Base-by-base conservation (phyloP, 2,888 invertebrate genomes). In the Machimus rusticus region DNA sequence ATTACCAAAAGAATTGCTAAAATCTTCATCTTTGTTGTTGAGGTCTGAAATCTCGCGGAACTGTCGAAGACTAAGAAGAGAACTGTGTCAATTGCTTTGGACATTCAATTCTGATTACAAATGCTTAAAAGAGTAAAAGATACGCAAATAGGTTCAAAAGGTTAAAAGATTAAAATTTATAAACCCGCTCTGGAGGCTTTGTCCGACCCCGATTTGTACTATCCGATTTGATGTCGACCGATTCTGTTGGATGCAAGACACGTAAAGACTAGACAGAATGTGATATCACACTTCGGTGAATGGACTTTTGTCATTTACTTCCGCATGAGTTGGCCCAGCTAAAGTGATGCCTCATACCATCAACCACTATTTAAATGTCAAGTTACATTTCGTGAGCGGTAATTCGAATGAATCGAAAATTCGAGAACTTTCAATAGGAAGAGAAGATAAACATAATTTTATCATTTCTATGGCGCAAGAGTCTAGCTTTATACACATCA, bases 81-180 rank as follows among this genome's bases (percentile, higher is more conserved):
- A 43, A 78, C 43, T 43, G 78, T 78, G 78, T 78, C 79, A 79
- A 79, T 51, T 51, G 55, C 78, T 78, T 78, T 46, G 78, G 43
- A 78, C 78, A 78, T 78, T 78, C 9, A 79, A 79, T 79, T 31
- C 12, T 51, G 31, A 51, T 79, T 79, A 16, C 43, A 79, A 31
- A 79, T 51, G 19, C 28, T 51, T 23, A 51, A 79, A 16, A 79
- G 79, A 46, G 9, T n/a, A 34, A 51, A 51, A 31, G 28, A 6
- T 23, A 66, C 19, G 19, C 28, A 66, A 31, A 79, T 51, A 51
- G 31, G 79, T 79, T 79, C 39, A 79, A 79, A 79, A 79, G 79
- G 79, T 79, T 55, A 16, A 34, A 4, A 79, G 79, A 79, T 79
- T 79, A 51, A n/a, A 51, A 46, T 23, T 79, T 51, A 79, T 79